phyloP scores from a whole-genome alignment of 2,113 vertebrate genomes.

The Cranoglanis bouderius region DNA sequence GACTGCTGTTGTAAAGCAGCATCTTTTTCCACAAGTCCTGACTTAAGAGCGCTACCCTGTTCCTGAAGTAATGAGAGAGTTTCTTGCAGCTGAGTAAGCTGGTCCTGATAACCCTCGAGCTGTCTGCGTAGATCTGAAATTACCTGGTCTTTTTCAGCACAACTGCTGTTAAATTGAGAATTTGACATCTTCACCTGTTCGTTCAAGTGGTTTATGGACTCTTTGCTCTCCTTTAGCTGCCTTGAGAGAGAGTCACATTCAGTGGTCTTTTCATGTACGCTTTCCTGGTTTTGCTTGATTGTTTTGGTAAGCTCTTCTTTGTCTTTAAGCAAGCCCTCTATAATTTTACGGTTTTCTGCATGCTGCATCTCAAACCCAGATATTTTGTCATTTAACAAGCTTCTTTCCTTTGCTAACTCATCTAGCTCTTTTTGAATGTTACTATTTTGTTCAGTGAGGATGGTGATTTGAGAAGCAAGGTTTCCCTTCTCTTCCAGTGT shows the following conservation, averaged over 20 bases:
- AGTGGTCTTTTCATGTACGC: constrained; percentile 73
- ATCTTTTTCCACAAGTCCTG: constrained; percentile 72
- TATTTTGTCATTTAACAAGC: constrained; percentile 38
- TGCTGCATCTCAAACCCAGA: constrained; percentile 58
- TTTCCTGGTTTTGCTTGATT: constrained; percentile 69
- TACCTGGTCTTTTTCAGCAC: constrained; percentile 66
- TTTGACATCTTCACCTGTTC: constrained; percentile 65
- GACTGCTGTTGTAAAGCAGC: constrained; percentile 67
- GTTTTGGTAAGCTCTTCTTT: constrained; percentile 72
- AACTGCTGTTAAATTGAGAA: constrained; percentile 54
- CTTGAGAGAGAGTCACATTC: constrained; percentile 69
- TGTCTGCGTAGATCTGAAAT: constrained; percentile 65
- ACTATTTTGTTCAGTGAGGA: constrained; percentile 25
- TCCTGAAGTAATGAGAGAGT: constrained; percentile 71
- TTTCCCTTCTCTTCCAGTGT: constrained; percentile 37
- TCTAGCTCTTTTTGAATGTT: constrained; percentile 35
- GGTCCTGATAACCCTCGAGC: constrained; percentile 61
- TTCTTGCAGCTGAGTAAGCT: constrained; percentile 71
- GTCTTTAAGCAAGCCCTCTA: constrained; percentile 67
- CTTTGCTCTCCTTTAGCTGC: constrained; percentile 68
- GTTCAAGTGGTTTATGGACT: constrained; percentile 62
- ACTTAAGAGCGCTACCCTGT: constrained; percentile 70
- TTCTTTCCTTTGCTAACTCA: constrained; percentile 20
- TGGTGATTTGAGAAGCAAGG: constrained; percentile 25
- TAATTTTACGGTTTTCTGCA: constrained; percentile 63